These are phyloP conservation scores for Bungarus multicinctus DNA, from an alignment of 2,113 vertebrate species.

Conservation along the genomic window DNA sequence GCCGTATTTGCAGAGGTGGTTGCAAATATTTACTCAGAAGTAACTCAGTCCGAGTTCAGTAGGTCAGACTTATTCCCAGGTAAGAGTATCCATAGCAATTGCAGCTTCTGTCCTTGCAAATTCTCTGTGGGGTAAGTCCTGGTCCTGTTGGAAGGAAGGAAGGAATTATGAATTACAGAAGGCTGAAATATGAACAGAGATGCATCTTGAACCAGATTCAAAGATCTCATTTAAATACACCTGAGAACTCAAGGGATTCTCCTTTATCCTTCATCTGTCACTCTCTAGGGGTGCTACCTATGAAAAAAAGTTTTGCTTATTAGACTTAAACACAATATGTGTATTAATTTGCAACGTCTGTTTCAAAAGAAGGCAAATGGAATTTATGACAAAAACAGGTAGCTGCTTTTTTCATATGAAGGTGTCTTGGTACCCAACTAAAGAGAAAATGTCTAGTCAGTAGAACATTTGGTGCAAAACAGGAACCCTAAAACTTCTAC, in stretches of 20 bases:
- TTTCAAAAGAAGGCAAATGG: neutral
- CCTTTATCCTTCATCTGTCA: neutral
- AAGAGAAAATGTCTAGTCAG: neutral
- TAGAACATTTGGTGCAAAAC: neutral
- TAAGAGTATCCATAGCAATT: neutral
- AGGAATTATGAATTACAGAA: neutral
- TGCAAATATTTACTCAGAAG: neutral
- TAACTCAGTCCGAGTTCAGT: neutral
- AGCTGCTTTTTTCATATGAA: neutral
- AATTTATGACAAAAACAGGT: neutral
- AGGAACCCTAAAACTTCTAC: neutral
- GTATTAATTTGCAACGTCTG: neutral
- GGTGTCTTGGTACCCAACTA: neutral
- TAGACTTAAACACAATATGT: neutral
- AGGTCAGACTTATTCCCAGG: neutral
- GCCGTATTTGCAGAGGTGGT: neutral
- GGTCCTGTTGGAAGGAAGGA: neutral
- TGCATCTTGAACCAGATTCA: neutral
- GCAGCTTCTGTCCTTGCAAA: neutral
- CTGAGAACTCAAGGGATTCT: too few relatives aligned
- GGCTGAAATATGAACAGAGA: neutral
- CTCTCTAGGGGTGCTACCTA: neutral
- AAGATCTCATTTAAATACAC: neutral
- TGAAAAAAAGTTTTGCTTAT: neutral
- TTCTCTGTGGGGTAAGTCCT: neutral